Percentiles rank a stretch among this genome's conserved stretches.
Evolutionary conservation across 2,113 vertebrate genomes (phyloP).

Genomic region (Hydrolagus affinis): DNA sequence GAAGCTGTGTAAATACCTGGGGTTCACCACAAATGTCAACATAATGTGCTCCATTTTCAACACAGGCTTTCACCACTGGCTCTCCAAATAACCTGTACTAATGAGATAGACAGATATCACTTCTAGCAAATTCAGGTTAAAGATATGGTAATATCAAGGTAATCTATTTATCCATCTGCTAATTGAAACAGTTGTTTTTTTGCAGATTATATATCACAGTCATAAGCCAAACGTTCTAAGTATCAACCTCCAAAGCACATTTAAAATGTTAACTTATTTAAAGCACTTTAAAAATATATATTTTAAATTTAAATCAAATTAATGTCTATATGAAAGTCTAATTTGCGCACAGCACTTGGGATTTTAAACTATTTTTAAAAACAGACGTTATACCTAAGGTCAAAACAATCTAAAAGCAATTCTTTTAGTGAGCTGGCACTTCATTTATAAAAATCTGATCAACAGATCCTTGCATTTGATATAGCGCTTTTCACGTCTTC

Average conservation of each 20-base stretch:
- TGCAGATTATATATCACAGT: too few relatives aligned
- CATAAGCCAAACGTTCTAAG: too few relatives aligned
- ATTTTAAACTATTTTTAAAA: background rate
- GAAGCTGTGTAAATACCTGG: constrained; percentile 59
- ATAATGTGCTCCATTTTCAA: constrained; percentile 84
- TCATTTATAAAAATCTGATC: background rate
- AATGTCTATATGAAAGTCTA: background rate
- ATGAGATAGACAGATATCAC: constrained; percentile 36
- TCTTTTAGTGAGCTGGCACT: background rate
- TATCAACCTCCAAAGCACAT: background rate
- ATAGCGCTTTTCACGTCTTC: too few relatives aligned
- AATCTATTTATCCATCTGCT: too few relatives aligned
- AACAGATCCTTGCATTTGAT: too few relatives aligned
- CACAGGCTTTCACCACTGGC: constrained; percentile 77
- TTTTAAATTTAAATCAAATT: too few relatives aligned
- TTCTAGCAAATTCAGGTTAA: background rate
- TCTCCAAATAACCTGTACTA: constrained; percentile 92
- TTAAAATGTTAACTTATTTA: background rate
- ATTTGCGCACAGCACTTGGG: background rate
- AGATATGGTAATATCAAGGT: too few relatives aligned
- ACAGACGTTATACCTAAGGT: background rate
- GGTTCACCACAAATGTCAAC: constrained; percentile 89
- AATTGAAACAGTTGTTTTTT: too few relatives aligned
- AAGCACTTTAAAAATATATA: background rate
- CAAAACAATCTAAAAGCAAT: too few relatives aligned